These are phyloP conservation scores for Prorops nasuta DNA, from an alignment of 1,140 invertebrate genomes.

Conservation along the genomic window DNA sequence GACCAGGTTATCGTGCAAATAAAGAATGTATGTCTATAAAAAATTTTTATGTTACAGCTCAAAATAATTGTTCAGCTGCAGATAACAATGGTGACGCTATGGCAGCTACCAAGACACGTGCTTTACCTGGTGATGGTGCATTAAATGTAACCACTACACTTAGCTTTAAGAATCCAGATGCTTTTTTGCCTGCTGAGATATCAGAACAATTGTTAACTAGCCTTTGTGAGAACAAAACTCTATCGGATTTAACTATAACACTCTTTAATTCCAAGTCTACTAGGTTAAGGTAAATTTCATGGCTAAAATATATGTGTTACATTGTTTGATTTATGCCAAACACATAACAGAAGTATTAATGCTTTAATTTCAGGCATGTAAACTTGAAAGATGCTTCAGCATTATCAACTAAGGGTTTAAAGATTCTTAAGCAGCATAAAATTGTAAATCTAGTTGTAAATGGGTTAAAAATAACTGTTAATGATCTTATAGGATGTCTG, in stretches of 20 bases:
- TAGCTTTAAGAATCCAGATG: slow-evolving; percentile 64
- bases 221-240: slow-evolving; percentile 64
- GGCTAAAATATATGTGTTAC: neutral
- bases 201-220: slow-evolving; percentile 67
- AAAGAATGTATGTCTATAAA: slow-evolving; percentile 8
- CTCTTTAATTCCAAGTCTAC: slow-evolving; percentile 69
- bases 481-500: slow-evolving; percentile 69
- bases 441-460: slow-evolving; percentile 65
- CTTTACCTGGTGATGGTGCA: slow-evolving; percentile 31
- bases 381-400: slow-evolving; percentile 59
- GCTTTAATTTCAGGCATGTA: slow-evolving; percentile 51
- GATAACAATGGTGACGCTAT: slow-evolving; percentile 22
- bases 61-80: slow-evolving; percentile 17
- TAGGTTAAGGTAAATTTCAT: slow-evolving; percentile 53
- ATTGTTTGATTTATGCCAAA: neutral
- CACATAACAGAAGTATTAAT: neutral
- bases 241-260: slow-evolving; percentile 66
- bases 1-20: neutral
- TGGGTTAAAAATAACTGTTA: slow-evolving; percentile 64
- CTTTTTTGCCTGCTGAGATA: slow-evolving; percentile 67
- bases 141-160: slow-evolving; percentile 48
- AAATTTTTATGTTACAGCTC: slow-evolving; percentile 18
- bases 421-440: slow-evolving; percentile 68
- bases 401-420: slow-evolving; percentile 65
- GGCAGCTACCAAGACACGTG: slow-evolving; percentile 24